phyloP scores from a whole-genome alignment of 2,797 vertebrate species.

The Schizopygopsis pylzovi region DNA sequence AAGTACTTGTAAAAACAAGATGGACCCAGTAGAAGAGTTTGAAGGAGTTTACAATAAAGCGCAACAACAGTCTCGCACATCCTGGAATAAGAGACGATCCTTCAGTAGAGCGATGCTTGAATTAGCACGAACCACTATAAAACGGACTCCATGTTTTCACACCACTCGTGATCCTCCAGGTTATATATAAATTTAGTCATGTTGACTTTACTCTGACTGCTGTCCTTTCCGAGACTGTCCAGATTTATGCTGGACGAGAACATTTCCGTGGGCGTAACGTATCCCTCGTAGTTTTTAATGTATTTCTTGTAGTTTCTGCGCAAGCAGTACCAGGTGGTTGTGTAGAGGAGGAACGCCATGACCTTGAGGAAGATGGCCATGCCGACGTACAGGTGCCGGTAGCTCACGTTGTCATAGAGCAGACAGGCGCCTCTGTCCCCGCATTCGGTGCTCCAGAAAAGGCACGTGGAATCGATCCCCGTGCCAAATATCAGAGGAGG shows the following conservation, averaged over 20 bases:
- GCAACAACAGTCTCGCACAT: slow-evolving; percentile 54
- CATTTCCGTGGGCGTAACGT: slow-evolving; percentile 89
- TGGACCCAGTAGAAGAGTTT: slow-evolving; percentile 67
- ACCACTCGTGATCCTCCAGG: slow-evolving; percentile 96
- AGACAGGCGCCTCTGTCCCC: slow-evolving; percentile 91
- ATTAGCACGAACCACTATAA: slow-evolving; percentile 80
- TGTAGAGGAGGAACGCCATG: slow-evolving; percentile 93
- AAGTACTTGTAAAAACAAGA: slow-evolving; percentile 63
- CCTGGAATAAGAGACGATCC: slow-evolving; percentile 63
- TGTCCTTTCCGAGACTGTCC: slow-evolving; percentile 93
- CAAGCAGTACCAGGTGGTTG: slow-evolving; percentile 95
- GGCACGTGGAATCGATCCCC: slow-evolving; percentile 96
- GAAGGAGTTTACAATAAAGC: slow-evolving; percentile 57
- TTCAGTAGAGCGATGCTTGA: slow-evolving; percentile 58
- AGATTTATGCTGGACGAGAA: slow-evolving; percentile 94
- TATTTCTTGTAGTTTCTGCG: slow-evolving; percentile 96
- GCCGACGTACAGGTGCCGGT: slow-evolving; percentile 94
- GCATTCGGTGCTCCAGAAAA: slow-evolving; percentile 96
- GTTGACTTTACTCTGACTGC: slow-evolving; percentile 80
- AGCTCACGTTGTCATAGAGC: slow-evolving; percentile 92
- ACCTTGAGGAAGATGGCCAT: slow-evolving; percentile 95
- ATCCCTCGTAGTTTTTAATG: slow-evolving; percentile 90
- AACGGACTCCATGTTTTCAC: slow-evolving; percentile 99
- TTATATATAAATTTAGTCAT: slow-evolving; percentile 99
- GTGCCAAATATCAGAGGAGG: slow-evolving; percentile 97